Conservation (phyloP, 64 coral and sea anemone species). For the Catalaphyllia jardinei region DNA sequence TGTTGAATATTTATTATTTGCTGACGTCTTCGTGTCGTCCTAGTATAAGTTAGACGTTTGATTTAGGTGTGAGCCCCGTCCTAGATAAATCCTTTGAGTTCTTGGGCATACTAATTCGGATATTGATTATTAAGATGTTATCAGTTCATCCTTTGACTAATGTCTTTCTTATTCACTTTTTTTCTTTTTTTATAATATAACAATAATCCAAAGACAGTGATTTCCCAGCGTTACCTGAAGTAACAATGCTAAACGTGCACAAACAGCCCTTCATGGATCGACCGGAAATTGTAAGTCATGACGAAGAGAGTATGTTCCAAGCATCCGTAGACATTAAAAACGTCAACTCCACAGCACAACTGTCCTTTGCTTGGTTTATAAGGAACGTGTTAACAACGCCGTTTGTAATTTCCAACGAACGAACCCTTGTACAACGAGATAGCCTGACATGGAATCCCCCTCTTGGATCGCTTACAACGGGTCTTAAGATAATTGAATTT, state of each 20-base stretch:
- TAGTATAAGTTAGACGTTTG: too few species aligned
- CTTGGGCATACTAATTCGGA: too few species aligned
- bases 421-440: neutral
- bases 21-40: too few species aligned
- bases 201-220: neutral
- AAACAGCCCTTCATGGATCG: neutral
- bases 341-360: too few species aligned
- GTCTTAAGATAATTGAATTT: slow-evolving; percentile 2
- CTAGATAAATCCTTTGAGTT: too few species aligned
- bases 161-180: neutral
- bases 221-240: neutral
- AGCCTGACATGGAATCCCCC: neutral
- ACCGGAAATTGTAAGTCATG: neutral
- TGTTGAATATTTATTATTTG: too few species aligned
- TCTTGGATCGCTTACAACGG: neutral
- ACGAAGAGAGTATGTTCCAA: neutral
- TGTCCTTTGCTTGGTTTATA: neutral
- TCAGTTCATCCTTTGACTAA: too few species aligned
- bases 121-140: too few species aligned
- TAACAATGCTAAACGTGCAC: neutral
- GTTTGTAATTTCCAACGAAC: neutral
- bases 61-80: too few species aligned
- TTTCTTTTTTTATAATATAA: too few species aligned
- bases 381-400: neutral
- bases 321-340: neutral